Percentiles rank a stretch among this genome's conserved stretches.
These are phyloP conservation scores for Artibeus lituratus DNA, from an alignment of 2,797 vertebrate species.

Conservation along the genomic window DNA sequence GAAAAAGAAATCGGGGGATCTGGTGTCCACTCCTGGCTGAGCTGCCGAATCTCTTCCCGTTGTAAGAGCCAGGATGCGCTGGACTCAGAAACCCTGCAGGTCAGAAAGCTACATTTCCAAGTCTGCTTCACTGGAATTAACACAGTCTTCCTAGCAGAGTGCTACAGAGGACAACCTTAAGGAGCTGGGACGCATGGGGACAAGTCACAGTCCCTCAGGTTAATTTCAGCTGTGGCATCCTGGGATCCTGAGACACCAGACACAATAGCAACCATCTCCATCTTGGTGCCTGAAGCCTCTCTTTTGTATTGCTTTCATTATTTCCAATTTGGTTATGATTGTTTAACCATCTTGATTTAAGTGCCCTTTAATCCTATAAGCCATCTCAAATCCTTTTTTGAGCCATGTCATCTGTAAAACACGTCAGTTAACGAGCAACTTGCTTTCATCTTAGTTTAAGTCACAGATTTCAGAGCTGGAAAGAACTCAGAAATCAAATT, in stretches of 20 bases:
- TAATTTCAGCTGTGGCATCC: not conserved
- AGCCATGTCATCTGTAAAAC: not conserved
- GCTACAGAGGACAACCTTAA: not conserved
- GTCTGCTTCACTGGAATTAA: not conserved
- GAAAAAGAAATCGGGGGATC: not conserved
- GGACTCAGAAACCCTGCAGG: not conserved
- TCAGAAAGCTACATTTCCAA: not conserved
- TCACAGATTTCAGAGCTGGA: not conserved
- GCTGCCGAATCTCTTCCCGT: not conserved
- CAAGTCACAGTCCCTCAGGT: not conserved
- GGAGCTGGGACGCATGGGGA: not conserved
- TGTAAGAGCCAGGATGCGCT: not conserved
- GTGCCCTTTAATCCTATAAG: conserved; percentile 10
- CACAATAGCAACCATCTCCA: not conserved
- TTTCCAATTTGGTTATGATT: conserved; percentile 15
- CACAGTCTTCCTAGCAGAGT: not conserved
- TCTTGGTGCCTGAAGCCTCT: not conserved
- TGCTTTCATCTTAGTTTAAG: conserved; percentile 18
- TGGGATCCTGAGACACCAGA: not conserved
- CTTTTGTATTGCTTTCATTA: not conserved
- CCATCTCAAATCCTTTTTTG: not conserved
- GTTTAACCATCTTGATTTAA: conserved; percentile 9
- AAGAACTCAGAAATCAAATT: not conserved
- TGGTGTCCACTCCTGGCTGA: not conserved
- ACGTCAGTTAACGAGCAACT: not conserved